Percentiles rank a stretch among this genome's conserved stretches.
These are phyloP conservation scores for Aptenodytes patagonicus DNA, from an alignment of 2,113 vertebrate species.

Conservation along the genomic window DNA sequence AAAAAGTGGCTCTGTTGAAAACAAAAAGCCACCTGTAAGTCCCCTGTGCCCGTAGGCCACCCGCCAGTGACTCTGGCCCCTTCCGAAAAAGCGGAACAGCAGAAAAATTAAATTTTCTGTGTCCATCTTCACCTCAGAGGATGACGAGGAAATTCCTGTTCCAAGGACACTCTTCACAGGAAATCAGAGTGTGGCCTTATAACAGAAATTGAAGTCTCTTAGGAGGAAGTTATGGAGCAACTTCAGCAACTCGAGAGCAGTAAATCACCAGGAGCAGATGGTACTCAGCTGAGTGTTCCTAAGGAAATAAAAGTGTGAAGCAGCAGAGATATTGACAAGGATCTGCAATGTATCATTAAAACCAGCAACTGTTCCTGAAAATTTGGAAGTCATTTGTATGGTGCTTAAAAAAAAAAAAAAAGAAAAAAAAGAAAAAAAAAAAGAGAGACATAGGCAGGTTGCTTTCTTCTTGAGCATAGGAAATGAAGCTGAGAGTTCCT, in stretches of 20 bases:
- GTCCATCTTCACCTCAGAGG: neutral
- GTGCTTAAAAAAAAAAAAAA: neutral
- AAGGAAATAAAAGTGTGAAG: slow-evolving; percentile 76
- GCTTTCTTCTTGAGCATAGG: neutral
- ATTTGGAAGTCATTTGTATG: slow-evolving; percentile 54
- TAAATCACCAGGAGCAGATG: slow-evolving; percentile 77
- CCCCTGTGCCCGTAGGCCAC: neutral
- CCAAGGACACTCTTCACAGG: slow-evolving; percentile 59
- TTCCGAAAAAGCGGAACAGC: neutral
- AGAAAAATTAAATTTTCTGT: neutral
- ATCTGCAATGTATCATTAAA: slow-evolving; percentile 64
- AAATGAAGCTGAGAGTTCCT: neutral
- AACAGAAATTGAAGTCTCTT: slow-evolving; percentile 57
- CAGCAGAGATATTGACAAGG: slow-evolving; percentile 65
- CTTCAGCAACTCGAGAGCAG: slow-evolving; percentile 61
- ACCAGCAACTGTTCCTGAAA: slow-evolving; percentile 65
- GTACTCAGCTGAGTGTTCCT: slow-evolving; percentile 72
- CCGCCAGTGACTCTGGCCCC: neutral
- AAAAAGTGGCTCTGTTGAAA: neutral
- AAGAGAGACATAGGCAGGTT: neutral
- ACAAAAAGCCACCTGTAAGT: neutral
- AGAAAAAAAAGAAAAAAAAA: too few species aligned
- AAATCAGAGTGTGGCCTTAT: slow-evolving; percentile 48
- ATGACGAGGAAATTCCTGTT: slow-evolving; percentile 30
- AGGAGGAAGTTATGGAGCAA: slow-evolving; percentile 65